These are phyloP conservation scores for Yponomeuta cagnagella DNA, from an alignment of 2,888 invertebrate genomes.

Conservation along the genomic window DNA sequence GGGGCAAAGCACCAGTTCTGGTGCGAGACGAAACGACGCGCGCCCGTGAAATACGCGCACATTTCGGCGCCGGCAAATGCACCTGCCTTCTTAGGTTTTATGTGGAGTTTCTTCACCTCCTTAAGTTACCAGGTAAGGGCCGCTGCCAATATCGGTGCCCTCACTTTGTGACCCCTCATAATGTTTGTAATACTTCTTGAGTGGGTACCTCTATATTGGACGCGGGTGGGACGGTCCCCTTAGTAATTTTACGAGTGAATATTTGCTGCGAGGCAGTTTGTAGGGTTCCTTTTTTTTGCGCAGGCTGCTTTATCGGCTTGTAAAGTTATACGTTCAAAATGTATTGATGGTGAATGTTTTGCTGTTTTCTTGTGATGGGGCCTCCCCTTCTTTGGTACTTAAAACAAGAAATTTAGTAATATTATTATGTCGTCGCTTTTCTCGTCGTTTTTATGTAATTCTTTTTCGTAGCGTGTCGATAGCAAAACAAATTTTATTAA, in stretches of 20 bases:
- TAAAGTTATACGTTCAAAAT: slow-evolving; percentile 9
- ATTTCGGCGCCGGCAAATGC: slow-evolving; percentile 69
- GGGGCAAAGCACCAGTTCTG: slow-evolving; percentile 35
- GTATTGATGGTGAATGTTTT: slow-evolving; percentile 9
- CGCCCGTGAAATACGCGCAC: slow-evolving; percentile 69
- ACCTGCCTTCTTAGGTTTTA: slow-evolving; percentile 75
- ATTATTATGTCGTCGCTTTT: no score
- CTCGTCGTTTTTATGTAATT: no score
- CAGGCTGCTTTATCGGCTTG: slow-evolving; percentile 9
- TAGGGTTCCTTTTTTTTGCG: background rate
- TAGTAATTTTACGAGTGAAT: slow-evolving; percentile 59
- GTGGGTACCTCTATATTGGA: slow-evolving; percentile 45
- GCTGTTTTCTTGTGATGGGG: background rate
- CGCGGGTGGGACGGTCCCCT: slow-evolving; percentile 16
- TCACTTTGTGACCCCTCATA: slow-evolving; percentile 74
- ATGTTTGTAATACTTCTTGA: slow-evolving; percentile 70
- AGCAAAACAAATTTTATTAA: no score
- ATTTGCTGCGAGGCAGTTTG: slow-evolving; percentile 4
- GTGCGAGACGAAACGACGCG: slow-evolving; percentile 59
- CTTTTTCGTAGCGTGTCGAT: no score
- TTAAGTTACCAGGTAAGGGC: slow-evolving; percentile 61
- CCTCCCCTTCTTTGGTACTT: background rate
- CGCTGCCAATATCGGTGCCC: slow-evolving; percentile 65
- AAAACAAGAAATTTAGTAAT: background rate
- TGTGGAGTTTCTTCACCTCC: slow-evolving; percentile 73